Base-by-base conservation (phyloP, 2,888 invertebrate species). In the Troglohyphantes excavatus region DNA sequence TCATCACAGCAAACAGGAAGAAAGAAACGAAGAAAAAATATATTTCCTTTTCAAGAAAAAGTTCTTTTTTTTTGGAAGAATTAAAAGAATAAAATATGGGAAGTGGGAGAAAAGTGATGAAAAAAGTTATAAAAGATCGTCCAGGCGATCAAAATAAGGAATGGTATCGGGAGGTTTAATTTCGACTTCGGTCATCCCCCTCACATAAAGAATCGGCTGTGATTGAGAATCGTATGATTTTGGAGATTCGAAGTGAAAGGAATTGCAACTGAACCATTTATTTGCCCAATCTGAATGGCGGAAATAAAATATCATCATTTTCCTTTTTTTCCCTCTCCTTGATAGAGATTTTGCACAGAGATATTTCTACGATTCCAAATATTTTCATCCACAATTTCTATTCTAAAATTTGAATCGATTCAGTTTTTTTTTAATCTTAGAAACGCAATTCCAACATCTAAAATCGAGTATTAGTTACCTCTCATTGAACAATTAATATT, bases 61-160 rank as follows among this genome's bases (percentile, higher is more conserved):
- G 65, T 9, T 63, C 17, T 33, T 72, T 78, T 78, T 78, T 78
- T 75, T 39, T 63, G 21, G 13, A 23, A 43, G 65, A 78, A 65
- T 78, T 65, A 78, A 63, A 78, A 78, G 33, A 78, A 33, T 63
- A 78, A 63, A 78, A 78, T 46, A 78, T 19, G 63, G 65, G 26
- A 63, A 19, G 61, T 26, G 33, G 27, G n/a, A 26, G 53, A 29
- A 59, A 75, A n/a, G n/a, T n/a, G n/a, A n/a, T n/a, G n/a, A n/a
- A 46, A 73, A 73, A 61, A 63, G 33, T 33, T 68, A 23, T 13
- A 19, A 33, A 68, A 33, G 68, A 68, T 53, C 13, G 53, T n/a
- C 53, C n/a, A 5, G 53, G n/a, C 53, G 73, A 73, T 46, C 73
- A 46, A 23, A 73, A 73, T 73, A 73, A 70, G 73, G n/a, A 73